phyloP scores from a whole-genome alignment of 2,113 vertebrate species.

The Phasianus colchicus region DNA sequence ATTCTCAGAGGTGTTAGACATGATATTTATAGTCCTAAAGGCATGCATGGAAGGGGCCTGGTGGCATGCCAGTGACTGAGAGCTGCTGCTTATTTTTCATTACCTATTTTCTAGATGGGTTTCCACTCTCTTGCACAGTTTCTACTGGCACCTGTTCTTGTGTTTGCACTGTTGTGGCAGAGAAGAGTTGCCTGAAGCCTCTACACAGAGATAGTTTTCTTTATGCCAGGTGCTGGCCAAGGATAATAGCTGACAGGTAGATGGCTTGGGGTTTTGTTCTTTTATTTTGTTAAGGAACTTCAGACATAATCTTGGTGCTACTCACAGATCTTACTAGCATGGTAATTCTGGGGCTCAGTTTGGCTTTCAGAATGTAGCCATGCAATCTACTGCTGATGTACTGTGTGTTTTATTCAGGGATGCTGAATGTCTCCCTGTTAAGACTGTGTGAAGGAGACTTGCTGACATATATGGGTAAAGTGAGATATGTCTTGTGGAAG shows the following conservation, averaged over 20 bases:
- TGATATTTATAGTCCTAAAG: accelerated
- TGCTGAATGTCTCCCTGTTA: accelerated
- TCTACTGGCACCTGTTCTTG: neutral
- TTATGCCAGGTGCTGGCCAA: neutral
- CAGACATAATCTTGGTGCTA: neutral
- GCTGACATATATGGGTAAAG: neutral
- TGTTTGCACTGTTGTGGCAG: neutral
- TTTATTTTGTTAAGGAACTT: neutral
- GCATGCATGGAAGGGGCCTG: accelerated
- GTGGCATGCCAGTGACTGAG: neutral
- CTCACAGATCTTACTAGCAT: neutral
- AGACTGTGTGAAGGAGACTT: neutral
- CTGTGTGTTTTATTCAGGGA: neutral
- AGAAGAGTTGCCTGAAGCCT: neutral
- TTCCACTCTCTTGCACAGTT: neutral
- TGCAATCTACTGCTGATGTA: neutral
- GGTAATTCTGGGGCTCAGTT: neutral
- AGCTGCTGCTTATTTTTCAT: neutral
- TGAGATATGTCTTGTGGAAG: neutral
- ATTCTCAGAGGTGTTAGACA: neutral
- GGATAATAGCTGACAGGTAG: neutral
- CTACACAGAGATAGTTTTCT: neutral
- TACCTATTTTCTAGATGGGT: neutral
- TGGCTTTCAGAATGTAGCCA: neutral
- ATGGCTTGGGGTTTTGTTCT: neutral